Percentiles rank a stretch among this genome's conserved stretches.
Conservation (phyloP, 2,888 invertebrate genomes). For the Deilephila porcellus region DNA sequence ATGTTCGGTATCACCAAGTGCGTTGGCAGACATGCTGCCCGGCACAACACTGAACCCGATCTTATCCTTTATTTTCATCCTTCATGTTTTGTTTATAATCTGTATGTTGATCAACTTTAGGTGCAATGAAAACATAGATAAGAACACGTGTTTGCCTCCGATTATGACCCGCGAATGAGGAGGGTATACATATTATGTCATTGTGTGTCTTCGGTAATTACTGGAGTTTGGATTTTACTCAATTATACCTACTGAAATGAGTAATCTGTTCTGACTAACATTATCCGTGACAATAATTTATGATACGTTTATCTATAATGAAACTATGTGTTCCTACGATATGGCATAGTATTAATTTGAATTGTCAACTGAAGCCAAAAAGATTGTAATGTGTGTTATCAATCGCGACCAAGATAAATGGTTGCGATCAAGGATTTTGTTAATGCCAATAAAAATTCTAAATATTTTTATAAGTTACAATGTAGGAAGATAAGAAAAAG, state of each 20-base stretch:
- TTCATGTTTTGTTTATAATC: background rate
- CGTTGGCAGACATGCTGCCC: background rate
- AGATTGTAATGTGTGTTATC: background rate
- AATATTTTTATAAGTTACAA: too few species aligned
- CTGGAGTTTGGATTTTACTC: background rate
- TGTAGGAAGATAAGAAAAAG: too few species aligned
- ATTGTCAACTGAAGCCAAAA: background rate
- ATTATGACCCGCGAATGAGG: too few species aligned
- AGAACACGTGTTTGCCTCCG: too few species aligned
- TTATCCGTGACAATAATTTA: background rate
- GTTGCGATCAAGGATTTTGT: background rate
- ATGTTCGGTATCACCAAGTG: background rate
- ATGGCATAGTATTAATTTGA: background rate
- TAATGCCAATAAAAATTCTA: background rate
- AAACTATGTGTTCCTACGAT: background rate
- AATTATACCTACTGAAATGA: background rate
- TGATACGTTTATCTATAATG: background rate
- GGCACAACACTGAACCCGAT: background rate
- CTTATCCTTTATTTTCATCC: background rate
- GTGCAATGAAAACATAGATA: too few species aligned
- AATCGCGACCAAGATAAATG: background rate
- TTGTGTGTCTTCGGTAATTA: too few species aligned
- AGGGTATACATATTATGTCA: too few species aligned
- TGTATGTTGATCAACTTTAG: too few species aligned
- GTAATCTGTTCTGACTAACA: background rate